Evolutionary conservation across 2,797 vertebrate species (phyloP), one percentile per base, ranked within the genome.

Genomic region (Crocidura indochinensis): DNA sequence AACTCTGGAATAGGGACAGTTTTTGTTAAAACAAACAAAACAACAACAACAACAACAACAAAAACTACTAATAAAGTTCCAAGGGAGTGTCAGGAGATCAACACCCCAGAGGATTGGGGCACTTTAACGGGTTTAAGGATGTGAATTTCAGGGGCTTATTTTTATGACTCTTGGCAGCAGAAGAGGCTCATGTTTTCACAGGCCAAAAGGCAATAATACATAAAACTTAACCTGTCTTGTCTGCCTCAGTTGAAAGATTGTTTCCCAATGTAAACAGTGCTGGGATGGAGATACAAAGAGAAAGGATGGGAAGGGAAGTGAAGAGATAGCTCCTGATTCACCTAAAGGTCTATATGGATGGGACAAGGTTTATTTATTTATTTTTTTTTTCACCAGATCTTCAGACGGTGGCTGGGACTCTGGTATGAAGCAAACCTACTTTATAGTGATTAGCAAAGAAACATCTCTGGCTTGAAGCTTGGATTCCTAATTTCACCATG

Each of bases 371-470:
- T 38, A n/a, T n/a, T n/a, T n/a, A n/a, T n/a, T n/a, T n/a, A n/a
- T n/a, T 38, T 38, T 38, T 38, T 38, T 38, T 38, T 38, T 38
- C 38, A 38, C 12, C 14, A 20, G 56, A 20, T 60, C 56, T 20
- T 60, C 56, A 60, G 14, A 60, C 56, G 20, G 56, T 60, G 56
- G 56, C 17, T 47, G 12, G 44, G 46, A 69, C 29, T 47, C 29
- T 65, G 44, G 79, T 20, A 26, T 24, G 75, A 74, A 82, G 51
- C 31, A 74, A 90, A 7, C 0, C 22, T 56, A 78, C 60, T 49
- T 6, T 38, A 56, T 46, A 89, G 84, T 84, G 26, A 31, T 77
- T 17, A 79, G 62, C 17, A 85, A 47, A 20, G 71, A 69, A 82
- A 49, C 46, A 8, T 26, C 78, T 20, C 62, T 82, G 26, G 26